Conservation (phyloP, 2,113 vertebrate genomes). For the Sitta europaea region DNA sequence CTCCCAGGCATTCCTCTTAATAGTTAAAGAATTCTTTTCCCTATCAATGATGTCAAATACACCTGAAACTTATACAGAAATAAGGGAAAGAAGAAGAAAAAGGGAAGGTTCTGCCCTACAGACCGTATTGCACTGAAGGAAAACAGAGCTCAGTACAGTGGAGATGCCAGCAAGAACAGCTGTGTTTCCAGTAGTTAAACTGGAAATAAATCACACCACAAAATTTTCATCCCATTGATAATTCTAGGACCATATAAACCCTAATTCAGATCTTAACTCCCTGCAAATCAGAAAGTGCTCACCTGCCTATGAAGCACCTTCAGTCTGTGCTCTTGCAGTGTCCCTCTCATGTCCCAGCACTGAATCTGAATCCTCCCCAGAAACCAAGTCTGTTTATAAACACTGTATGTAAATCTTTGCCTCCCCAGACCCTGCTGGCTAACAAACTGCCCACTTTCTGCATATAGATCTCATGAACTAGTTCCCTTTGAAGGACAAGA, state of each 20-base stretch:
- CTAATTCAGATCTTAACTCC: neutral
- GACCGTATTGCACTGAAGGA: neutral
- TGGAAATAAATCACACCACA: neutral
- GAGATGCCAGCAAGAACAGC: neutral
- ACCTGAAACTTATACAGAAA: neutral
- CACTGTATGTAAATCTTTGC: neutral
- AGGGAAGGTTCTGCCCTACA: neutral
- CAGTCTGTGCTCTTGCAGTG: neutral
- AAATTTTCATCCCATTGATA: neutral
- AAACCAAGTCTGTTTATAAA: neutral
- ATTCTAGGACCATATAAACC: neutral
- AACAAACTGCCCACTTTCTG: neutral
- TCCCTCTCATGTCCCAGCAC: neutral
- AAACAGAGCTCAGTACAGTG: neutral
- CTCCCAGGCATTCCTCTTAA: neutral
- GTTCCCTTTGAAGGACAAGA: neutral
- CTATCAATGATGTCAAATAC: neutral
- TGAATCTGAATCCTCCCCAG: neutral
- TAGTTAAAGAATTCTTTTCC: neutral
- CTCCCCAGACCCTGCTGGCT: neutral
- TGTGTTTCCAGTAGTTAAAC: neutral
- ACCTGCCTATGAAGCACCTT: neutral
- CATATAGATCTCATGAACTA: neutral
- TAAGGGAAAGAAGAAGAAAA: neutral
- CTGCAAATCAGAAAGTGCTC: neutral